Conservation (phyloP, 2,888 invertebrate species). For the Dasypolia templi region DNA sequence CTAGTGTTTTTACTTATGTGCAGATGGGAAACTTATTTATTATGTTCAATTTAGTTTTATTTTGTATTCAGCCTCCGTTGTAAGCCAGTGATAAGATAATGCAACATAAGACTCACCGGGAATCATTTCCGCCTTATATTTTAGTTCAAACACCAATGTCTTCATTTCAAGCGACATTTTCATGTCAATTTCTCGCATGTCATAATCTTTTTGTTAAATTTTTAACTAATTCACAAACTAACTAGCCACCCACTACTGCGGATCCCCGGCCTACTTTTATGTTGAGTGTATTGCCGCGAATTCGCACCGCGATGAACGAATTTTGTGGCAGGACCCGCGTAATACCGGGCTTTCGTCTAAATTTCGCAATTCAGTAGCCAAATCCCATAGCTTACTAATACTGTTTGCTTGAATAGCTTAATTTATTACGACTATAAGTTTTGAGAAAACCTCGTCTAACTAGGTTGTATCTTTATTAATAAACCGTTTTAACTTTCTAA, state of each 20-base stretch:
- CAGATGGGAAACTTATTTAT: neutral
- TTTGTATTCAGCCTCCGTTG: neutral
- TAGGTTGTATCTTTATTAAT: neutral
- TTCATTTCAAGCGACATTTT: neutral
- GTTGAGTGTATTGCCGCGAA: conserved; percentile 35
- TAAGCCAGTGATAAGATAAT: too few relatives aligned
- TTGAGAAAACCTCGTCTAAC: neutral
- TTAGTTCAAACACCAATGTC: neutral
- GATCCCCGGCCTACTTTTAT: conserved; percentile 49
- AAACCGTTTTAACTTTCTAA: neutral
- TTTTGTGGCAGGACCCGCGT: conserved; percentile 38
- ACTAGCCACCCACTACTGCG: conserved; percentile 17
- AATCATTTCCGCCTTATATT: neutral
- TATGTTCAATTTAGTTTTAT: neutral
- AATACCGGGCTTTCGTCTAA: conserved; percentile 39
- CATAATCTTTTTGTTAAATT: conserved; percentile 41
- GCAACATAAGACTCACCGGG: neutral
- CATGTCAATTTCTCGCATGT: conserved; percentile 21
- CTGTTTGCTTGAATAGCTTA: conserved; percentile 4
- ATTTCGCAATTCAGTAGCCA: conserved; percentile 32
- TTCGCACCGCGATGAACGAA: conserved; percentile 36
- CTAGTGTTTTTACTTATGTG: neutral
- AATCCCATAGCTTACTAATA: conserved; percentile 34
- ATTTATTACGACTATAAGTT: conserved; percentile 20
- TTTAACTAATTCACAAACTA: conserved; percentile 50